Percentiles rank a stretch among this genome's conserved stretches.
These are phyloP conservation scores for Linepithema humile DNA, from an alignment of 1,140 invertebrate species.

Conservation along the genomic window DNA sequence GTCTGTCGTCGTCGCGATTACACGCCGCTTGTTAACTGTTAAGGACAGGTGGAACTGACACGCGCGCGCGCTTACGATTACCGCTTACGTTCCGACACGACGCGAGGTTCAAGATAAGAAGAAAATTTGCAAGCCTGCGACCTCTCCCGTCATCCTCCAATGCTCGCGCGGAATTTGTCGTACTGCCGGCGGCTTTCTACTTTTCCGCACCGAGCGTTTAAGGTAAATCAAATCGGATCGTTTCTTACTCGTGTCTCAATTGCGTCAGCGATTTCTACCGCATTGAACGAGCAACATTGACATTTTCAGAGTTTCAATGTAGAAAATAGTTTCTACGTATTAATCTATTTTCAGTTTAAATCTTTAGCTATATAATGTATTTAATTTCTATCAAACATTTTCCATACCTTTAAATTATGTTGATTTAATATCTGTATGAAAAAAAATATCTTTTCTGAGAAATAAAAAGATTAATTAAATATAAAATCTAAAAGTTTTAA, in stretches of 20 bases:
- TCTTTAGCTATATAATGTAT: background rate
- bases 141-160: constrained; percentile 43
- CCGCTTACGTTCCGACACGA: constrained; percentile 23
- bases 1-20: constrained; percentile 45
- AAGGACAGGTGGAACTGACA: constrained; percentile 48
- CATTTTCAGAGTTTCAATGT: background rate
- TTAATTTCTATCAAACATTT: background rate
- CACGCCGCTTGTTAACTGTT: constrained; percentile 45
- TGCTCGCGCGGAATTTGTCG: constrained; percentile 49
- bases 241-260: constrained; percentile 20
- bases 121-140: constrained; percentile 55
- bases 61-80: constrained; percentile 17
- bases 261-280: constrained; percentile 15
- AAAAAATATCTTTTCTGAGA: background rate
- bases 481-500: background rate
- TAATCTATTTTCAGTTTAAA: constrained; percentile 11
- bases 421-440: background rate
- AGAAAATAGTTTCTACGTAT: background rate
- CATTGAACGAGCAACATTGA: background rate
- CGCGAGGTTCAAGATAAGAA: constrained; percentile 48
- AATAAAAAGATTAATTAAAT: background rate
- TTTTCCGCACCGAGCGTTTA: constrained; percentile 30
- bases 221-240: constrained; percentile 49
- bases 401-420: background rate
- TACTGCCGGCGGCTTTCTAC: constrained; percentile 48